Evolutionary conservation across 64 coral and sea anemone species (phyloP), one percentile per base, ranked within the genome.

Genomic region (Montipora efflorescens): DNA sequence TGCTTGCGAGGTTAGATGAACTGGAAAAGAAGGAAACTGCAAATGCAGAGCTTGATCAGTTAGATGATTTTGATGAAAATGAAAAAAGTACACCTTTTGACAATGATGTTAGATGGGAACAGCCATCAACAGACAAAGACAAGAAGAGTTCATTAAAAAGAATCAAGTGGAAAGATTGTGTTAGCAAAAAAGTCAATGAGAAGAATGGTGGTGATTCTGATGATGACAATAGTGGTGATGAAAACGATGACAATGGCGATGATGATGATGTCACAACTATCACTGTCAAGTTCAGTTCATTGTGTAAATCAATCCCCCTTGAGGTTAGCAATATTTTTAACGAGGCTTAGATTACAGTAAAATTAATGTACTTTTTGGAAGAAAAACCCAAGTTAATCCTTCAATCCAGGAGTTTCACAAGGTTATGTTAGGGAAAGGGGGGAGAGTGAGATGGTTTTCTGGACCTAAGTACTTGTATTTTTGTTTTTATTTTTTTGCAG

Each of bases 1-100:
- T 93, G 77, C 78, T 93, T 88, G 83, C 92, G 19, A 80, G 87
- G 59, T 36, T 93, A 58, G 84, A 93, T 67, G 77, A 77, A 81
- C 21, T 93, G 1, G 92, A 93, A 81, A 25, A 55, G 8, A 57
- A 80, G 7, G 92, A 93, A 61, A 67, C 59, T 46, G 59, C 5
- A 18, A 93, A 88, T 88, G 78, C 85, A 76, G 92, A 93, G 88
- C 75, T 93, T 58, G 48, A 75, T 9, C 47, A 57, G 19, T 11
- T 58, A 13, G 84, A 87, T 51, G 49, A 49, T 59, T 62, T 50
- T n/a, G 44, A 59, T 89, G 19, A 59, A 4, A 13, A 15, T 23
- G 82, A 70, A 70, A 15, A 86, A 49, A 50, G 66, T 57, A 8
- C 53, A 57, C 6, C 6, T 5, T 8, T 8, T 8, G 53, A 57